phyloP scores from a whole-genome alignment of 1,140 invertebrate genomes.

The Leptonema lineaticorne region DNA sequence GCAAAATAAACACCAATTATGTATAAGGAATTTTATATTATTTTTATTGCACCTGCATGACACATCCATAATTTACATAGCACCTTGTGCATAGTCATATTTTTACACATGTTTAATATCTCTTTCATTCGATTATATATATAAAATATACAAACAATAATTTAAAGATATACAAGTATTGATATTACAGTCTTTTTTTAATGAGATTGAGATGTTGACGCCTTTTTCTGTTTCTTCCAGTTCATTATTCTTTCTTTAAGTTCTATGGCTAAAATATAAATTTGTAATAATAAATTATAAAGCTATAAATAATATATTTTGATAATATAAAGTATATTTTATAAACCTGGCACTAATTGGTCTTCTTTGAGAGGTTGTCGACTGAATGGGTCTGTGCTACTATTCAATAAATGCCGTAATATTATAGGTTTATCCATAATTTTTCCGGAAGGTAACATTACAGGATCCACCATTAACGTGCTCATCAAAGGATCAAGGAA shows the following conservation, averaged over 20 bases:
- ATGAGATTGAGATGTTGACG: constrained; percentile 48
- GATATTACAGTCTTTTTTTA: constrained; percentile 39
- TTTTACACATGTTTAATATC: background rate
- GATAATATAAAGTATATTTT: background rate
- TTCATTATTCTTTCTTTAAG: constrained; percentile 75
- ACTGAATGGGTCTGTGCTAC: constrained; percentile 96
- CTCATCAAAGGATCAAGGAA: constrained; percentile 98
- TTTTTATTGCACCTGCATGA: background rate
- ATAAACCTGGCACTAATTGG: constrained; percentile 73
- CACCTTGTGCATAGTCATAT: constrained; percentile 10
- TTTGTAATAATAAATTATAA: no score
- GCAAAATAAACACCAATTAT: background rate
- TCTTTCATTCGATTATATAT: background rate
- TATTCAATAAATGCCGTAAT: constrained; percentile 90
- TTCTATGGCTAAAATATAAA: constrained; percentile 63
- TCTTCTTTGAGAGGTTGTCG: constrained; percentile 89
- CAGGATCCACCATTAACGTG: constrained; percentile 95
- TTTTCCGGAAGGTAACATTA: constrained; percentile 89
- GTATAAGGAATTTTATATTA: background rate
- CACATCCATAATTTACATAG: no score
- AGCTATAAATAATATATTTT: constrained; percentile 9
- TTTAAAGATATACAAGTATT: constrained; percentile 11
- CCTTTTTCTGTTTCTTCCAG: constrained; percentile 74
- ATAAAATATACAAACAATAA: background rate
- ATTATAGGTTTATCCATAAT: constrained; percentile 96